Percentiles rank a stretch among this genome's conserved stretches.
Evolutionary conservation across 2,113 vertebrate genomes (phyloP).

Genomic region (Alouatta palliata): DNA sequence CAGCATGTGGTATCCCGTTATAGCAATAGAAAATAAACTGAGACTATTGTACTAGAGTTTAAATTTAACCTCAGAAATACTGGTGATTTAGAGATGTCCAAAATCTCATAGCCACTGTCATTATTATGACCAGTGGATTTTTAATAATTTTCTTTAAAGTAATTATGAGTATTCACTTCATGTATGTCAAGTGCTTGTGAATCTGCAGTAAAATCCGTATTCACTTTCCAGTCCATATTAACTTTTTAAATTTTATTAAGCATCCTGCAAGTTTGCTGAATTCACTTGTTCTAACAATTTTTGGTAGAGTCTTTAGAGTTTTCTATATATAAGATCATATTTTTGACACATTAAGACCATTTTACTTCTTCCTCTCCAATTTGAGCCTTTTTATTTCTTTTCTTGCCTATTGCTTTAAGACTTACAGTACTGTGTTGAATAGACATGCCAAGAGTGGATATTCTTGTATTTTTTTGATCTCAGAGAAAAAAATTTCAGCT

Average conservation of each 20-base stretch:
- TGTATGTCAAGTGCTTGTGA: neutral
- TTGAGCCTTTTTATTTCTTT: neutral
- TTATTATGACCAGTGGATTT: neutral
- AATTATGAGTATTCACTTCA: neutral
- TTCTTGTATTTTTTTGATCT: neutral
- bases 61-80: neutral
- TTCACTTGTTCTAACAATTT: neutral
- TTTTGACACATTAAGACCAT: neutral
- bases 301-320: neutral
- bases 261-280: neutral
- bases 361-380: neutral
- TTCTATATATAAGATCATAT: neutral
- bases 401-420: neutral
- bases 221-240: neutral
- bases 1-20: neutral
- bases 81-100: neutral
- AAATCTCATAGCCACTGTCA: neutral
- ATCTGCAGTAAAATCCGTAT: neutral
- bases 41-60: neutral
- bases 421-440: neutral
- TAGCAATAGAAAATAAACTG: neutral
- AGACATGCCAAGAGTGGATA: neutral
- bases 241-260: neutral
- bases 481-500: neutral
- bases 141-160: neutral